These are phyloP conservation scores for Seira ritae DNA, from an alignment of 2,888 invertebrate species.

Conservation along the genomic window DNA sequence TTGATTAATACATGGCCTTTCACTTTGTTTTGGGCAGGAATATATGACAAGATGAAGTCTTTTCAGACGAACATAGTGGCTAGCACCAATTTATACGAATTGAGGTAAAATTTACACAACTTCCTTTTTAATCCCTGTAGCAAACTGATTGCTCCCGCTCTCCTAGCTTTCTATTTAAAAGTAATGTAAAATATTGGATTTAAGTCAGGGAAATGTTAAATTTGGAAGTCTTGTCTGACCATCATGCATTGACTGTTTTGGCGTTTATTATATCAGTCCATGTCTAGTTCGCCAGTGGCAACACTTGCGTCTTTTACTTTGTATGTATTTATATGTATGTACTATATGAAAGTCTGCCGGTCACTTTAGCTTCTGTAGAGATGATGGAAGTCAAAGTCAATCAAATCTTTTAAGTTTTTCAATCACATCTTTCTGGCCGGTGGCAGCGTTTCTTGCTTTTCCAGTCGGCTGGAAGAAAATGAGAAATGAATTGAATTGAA, in stretches of 20 bases:
- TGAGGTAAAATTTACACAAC: too few relatives aligned
- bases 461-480: neutral
- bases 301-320: too few relatives aligned
- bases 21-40: conserved; percentile 17
- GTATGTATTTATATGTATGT: neutral
- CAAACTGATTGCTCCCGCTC: too few relatives aligned
- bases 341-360: neutral
- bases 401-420: neutral
- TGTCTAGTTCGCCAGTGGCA: too few relatives aligned
- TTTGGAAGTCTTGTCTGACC: too few relatives aligned
- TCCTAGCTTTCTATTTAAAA: too few relatives aligned
- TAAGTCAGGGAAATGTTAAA: too few relatives aligned
- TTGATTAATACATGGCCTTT: conserved; percentile 53
- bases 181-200: too few relatives aligned
- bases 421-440: neutral
- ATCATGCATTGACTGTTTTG: too few relatives aligned
- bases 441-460: neutral
- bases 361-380: neutral
- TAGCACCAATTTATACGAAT: too few relatives aligned
- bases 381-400: neutral
- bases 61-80: neutral
- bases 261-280: too few relatives aligned
- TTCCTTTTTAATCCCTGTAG: too few relatives aligned
- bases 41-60: neutral
- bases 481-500: conserved; percentile 40